Percentiles rank a stretch among this genome's conserved stretches.
These are phyloP conservation scores for Aphidoletes aphidimyza DNA, from an alignment of 2,888 invertebrate genomes.

Conservation along the genomic window DNA sequence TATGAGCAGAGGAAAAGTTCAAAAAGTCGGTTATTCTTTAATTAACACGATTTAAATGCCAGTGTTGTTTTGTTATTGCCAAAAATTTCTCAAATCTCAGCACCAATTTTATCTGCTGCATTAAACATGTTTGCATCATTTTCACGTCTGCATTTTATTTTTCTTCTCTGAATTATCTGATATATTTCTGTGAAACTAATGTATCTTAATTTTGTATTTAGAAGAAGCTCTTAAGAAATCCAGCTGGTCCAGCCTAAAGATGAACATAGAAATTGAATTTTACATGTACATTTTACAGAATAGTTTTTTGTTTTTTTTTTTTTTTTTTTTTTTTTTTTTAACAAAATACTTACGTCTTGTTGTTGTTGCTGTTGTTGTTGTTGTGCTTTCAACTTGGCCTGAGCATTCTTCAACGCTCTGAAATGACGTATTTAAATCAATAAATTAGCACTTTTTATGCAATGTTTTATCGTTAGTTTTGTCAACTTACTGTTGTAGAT, in stretches of 20 bases:
- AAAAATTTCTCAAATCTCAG: too few species aligned
- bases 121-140: too few species aligned
- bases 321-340: background rate
- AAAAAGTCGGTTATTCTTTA: too few species aligned
- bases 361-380: slow-evolving; percentile 82
- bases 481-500: slow-evolving; percentile 85
- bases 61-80: background rate
- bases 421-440: slow-evolving; percentile 63
- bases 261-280: too few species aligned
- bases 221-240: slow-evolving; percentile 95
- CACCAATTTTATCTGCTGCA: too few species aligned
- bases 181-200: background rate
- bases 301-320: background rate
- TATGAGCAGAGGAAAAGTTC: too few species aligned
- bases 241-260: slow-evolving; percentile 94
- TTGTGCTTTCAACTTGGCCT: slow-evolving; percentile 89
- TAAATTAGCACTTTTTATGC: too few species aligned
- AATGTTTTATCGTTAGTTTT: too few species aligned
- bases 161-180: background rate
- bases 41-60: too few species aligned
- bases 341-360: slow-evolving; percentile 66
- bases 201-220: slow-evolving; percentile 68
- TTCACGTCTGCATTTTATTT: background rate
- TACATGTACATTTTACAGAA: too few species aligned
- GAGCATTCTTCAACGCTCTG: slow-evolving; percentile 89